Evolutionary conservation across 2,113 vertebrate genomes (phyloP).

Genomic region (Gyps fulvus): DNA sequence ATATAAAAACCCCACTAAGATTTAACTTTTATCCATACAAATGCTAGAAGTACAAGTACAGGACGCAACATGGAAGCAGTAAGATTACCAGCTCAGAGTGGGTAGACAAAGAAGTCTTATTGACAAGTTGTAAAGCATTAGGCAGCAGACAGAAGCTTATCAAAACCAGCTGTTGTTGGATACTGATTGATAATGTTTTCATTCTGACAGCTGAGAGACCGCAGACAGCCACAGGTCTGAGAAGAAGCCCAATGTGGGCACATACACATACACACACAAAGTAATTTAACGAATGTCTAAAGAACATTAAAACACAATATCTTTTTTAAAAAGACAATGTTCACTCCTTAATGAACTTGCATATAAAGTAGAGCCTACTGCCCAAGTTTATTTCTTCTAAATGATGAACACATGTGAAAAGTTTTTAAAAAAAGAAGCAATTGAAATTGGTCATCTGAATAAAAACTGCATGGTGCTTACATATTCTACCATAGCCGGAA

Average conservation of each 20-base stretch:
- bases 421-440: too few relatives aligned
- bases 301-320: constrained; percentile 62
- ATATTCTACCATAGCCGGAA: too few relatives aligned
- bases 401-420: too few relatives aligned
- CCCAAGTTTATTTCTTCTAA: too few relatives aligned
- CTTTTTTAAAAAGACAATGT: too few relatives aligned
- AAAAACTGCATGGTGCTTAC: too few relatives aligned
- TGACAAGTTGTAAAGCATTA: constrained; percentile 90
- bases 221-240: constrained; percentile 75
- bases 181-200: constrained; percentile 95
- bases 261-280: constrained; percentile 52
- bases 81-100: constrained; percentile 61
- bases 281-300: constrained; percentile 77
- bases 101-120: constrained; percentile 79
- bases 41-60: constrained; percentile 68
- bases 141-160: constrained; percentile 89
- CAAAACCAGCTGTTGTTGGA: constrained; percentile 89
- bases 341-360: too few relatives aligned
- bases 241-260: constrained; percentile 71
- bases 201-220: constrained; percentile 78
- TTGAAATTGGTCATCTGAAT: too few relatives aligned
- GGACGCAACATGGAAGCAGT: constrained; percentile 48
- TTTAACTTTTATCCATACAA: constrained; percentile 40
- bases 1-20: constrained; percentile 23
- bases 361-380: too few relatives aligned